phyloP scores from a whole-genome alignment of 2,113 vertebrate genomes.

The Sula dactylatra region DNA sequence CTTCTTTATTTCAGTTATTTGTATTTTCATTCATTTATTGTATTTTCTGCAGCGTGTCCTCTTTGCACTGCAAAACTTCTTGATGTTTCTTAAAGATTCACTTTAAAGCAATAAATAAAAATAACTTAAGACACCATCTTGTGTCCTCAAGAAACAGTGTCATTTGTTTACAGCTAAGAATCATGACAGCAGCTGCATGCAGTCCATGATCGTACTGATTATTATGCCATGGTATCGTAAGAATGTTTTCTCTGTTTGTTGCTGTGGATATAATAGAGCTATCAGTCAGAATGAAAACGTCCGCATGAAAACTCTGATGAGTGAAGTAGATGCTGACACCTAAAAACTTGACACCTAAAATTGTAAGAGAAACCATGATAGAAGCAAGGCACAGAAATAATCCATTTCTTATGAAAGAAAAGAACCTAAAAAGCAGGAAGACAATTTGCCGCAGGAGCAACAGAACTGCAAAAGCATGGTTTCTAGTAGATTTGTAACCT shows the following conservation, averaged over 20 bases:
- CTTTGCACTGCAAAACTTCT: neutral
- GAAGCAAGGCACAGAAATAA: neutral
- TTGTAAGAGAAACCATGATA: neutral
- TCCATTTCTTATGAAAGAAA: neutral
- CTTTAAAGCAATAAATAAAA: constrained; percentile 6
- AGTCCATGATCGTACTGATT: neutral
- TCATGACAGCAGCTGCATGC: constrained; percentile 12
- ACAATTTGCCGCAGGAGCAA: neutral
- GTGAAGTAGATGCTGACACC: neutral
- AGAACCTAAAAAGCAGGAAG: neutral
- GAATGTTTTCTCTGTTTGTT: neutral
- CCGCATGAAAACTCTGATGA: neutral
- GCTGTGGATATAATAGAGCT: neutral
- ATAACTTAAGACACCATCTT: neutral
- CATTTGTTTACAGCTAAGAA: constrained; percentile 35
- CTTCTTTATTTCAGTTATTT: neutral
- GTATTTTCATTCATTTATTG: neutral
- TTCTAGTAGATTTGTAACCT: neutral
- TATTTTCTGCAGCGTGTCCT: neutral
- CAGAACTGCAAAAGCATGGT: neutral
- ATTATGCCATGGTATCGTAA: neutral
- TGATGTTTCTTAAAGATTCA: neutral
- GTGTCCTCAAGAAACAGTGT: constrained; percentile 35
- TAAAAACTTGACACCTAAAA: neutral
- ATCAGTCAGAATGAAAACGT: neutral